Conservation (phyloP, 2,113 vertebrate species). For the Otolemur garnettii region DNA sequence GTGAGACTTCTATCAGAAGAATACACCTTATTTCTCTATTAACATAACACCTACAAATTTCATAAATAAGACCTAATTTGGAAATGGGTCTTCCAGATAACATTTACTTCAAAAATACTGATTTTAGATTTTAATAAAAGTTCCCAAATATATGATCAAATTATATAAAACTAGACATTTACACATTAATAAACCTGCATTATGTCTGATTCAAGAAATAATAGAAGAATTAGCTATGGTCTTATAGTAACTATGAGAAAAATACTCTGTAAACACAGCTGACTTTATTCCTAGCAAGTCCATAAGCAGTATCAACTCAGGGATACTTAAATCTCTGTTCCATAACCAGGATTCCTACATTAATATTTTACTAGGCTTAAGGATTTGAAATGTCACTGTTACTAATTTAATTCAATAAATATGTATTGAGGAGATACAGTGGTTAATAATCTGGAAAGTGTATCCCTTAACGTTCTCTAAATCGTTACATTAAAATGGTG, state of each 20-base stretch:
- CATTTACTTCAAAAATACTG: neutral
- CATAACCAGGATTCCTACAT: slow-evolving; percentile 27
- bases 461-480: slow-evolving; percentile 13
- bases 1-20: neutral
- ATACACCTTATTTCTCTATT: slow-evolving; percentile 17
- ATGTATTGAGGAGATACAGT: slow-evolving; percentile 22
- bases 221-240: neutral
- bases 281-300: slow-evolving; percentile 10
- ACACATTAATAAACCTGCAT: neutral
- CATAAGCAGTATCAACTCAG: neutral
- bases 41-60: neutral
- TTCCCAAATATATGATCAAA: neutral
- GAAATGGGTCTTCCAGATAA: slow-evolving; percentile 24
- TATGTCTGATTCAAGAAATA: slow-evolving; percentile 31
- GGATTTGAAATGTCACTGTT: neutral
- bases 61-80: neutral
- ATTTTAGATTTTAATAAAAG: slow-evolving; percentile 17
- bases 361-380: slow-evolving; percentile 43
- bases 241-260: neutral
- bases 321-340: neutral
- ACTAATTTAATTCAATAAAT: slow-evolving; percentile 52
- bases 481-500: slow-evolving; percentile 13
- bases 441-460: slow-evolving; percentile 52
- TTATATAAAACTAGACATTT: slow-evolving; percentile 19
- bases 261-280: neutral